Base-by-base conservation (phyloP, 1,140 invertebrate species). In the Macrobrachium nipponense region DNA sequence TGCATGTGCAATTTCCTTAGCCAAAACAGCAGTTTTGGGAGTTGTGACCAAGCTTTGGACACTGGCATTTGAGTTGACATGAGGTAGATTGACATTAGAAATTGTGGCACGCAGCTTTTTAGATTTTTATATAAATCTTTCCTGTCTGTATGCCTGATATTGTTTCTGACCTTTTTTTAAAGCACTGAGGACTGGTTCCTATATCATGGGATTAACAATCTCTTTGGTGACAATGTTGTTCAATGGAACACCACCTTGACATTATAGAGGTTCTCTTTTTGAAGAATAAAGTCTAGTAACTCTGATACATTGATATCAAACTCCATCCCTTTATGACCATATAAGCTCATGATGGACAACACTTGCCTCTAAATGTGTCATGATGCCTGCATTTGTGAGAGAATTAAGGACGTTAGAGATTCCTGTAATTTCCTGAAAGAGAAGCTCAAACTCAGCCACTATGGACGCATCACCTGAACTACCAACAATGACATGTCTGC, bases 191-290 rank as follows among this genome's bases (percentile, higher is more conserved):
- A 70, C n/a, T 70, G 11, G n/a, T 70, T 18, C 66, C 66, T n/a
- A 27, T 70, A 70, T 70, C n/a, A 20, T 70, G 10, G 66, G 66
- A 10, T 70, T 8, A 70, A 12, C 66, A 70, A 12, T 27, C 66
- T 70, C 66, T 70, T 70, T 70, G 66, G 66, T 70, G 66, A 70
- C 66, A n/a, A n/a, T 70, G n/a, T 70, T 70, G 10, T 70, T 18
- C n/a, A 70, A 27, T 70, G 66, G 66, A n/a, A 70, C 66, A 70
- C 11, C 10, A 70, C 66, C 66, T 20, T n/a, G 66, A 70, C 66
- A 70, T n/a, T 70, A n/a, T 70, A 70, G 66, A 27, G 66, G 10
- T 70, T 70, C 66, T 70, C 66, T 70, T 27, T 70, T 12, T 70
- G 11, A 70, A 70, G 10, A 27, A 70, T 27, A 27, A 70, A 70